phyloP scores from a whole-genome alignment of 2,888 invertebrate species.

The Margaritifera margaritifera region DNA sequence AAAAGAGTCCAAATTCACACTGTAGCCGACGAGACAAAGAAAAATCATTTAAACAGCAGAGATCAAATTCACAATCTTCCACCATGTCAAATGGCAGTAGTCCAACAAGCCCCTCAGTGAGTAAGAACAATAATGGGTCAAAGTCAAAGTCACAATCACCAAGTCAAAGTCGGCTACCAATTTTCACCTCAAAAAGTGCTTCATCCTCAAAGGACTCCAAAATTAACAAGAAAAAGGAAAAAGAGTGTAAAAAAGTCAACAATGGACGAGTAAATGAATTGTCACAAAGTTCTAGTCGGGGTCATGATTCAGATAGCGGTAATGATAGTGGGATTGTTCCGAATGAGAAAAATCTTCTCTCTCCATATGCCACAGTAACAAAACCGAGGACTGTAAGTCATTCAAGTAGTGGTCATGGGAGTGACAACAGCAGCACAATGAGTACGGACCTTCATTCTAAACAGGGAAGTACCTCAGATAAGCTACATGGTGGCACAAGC shows the following conservation, averaged over 20 bases:
- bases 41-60: conserved; percentile 26
- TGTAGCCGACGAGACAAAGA: conserved; percentile 41
- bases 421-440: conserved; percentile 68
- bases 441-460: conserved; percentile 59
- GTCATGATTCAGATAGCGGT: conserved; percentile 70
- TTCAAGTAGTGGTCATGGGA: conserved; percentile 73
- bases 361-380: conserved; percentile 73
- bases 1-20: conserved; percentile 22
- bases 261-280: conserved; percentile 40
- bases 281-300: conserved; percentile 34
- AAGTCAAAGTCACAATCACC: conserved; percentile 51
- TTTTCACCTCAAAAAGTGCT: conserved; percentile 46
- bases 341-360: conserved; percentile 63
- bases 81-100: conserved; percentile 28
- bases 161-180: conserved; percentile 48
- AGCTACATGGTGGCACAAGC: conserved; percentile 78
- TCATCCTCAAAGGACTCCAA: conserved; percentile 53
- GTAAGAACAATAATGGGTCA: conserved; percentile 30
- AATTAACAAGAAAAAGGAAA: conserved; percentile 60
- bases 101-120: conserved; percentile 28
- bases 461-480: conserved; percentile 60
- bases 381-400: conserved; percentile 70
- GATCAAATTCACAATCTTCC: conserved; percentile 22
- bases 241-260: conserved; percentile 51
- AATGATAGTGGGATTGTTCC: conserved; percentile 70